Evolutionary conservation across 2,113 vertebrate genomes (phyloP).

Genomic region (Sceloporus tristichus): DNA sequence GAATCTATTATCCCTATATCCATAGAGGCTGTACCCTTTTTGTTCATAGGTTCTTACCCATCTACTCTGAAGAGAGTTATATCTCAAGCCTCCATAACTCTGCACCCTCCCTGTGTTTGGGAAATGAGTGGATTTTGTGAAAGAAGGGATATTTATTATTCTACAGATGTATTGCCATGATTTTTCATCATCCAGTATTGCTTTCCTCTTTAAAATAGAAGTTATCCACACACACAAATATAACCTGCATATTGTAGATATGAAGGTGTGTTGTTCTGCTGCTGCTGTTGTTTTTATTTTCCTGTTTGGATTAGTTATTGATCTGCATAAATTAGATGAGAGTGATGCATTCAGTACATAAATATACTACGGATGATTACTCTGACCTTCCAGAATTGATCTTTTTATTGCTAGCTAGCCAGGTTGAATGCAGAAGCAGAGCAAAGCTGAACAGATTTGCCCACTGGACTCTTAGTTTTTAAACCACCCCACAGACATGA

Average conservation of each 20-base stretch:
- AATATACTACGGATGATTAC: conserved; percentile 36
- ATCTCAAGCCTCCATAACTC: background rate
- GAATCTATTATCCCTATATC: background rate
- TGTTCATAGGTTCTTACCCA: no score
- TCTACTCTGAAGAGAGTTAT: background rate
- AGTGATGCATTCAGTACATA: conserved; percentile 40
- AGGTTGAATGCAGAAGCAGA: conserved; percentile 10
- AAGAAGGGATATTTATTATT: background rate
- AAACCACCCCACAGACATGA: background rate
- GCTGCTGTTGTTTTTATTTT: background rate
- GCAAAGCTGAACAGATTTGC: background rate
- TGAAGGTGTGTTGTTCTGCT: background rate
- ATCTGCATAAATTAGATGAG: conserved; percentile 37
- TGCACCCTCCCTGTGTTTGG: background rate
- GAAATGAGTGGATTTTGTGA: background rate
- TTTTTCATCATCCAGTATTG: background rate
- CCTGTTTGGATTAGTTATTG: conserved; percentile 43
- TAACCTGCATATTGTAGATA: conserved; percentile 5
- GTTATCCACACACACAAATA: background rate
- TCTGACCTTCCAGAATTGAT: conserved; percentile 46
- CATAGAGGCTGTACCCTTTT: no score
- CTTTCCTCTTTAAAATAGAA: conserved; percentile 1
- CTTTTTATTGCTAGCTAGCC: conserved; percentile 34
- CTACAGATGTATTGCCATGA: background rate
- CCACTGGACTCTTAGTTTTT: conserved; percentile 16